Base-by-base conservation (phyloP, 2,797 vertebrate genomes). In the Bryconaethiops microstoma region DNA sequence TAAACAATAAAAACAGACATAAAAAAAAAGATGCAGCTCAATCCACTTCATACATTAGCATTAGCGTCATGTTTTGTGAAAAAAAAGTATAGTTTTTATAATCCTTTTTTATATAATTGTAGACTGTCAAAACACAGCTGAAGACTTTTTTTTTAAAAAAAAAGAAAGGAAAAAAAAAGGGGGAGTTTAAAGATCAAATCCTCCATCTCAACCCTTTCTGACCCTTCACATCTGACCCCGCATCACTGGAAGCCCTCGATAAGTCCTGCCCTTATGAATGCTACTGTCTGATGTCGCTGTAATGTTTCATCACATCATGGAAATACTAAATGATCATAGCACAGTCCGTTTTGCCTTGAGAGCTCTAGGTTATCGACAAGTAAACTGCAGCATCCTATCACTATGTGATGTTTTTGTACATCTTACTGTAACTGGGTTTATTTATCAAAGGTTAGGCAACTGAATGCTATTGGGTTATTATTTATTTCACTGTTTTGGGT, bases 371-470 rank as follows among this genome's bases (percentile, higher is more conserved):
- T 48, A 83, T 77, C 68, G 87, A 90, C 92, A 89, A 86, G 87
- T 91, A 94, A 95, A 95, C 94, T 92, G 93, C 94, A 94, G 93
- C 95, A 94, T 96, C 95, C 94, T 96, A 95, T 96, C 95, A 96
- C 95, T 96, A 95, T 96, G 95, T 96, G 96, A 96, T 96, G 96
- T 95, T 96, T 90, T 96, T 96, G 95, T 96, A 96, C 95, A 96
- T 95, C 93, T 95, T 94, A 95, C 93, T 95, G 94, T 95, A 95
- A 95, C 94, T 94, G 92, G 95, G 90, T 96, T 96, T 94, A 96
- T 96, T 95, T 96, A 95, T 96, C 95, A 94, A 94, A 91, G 91
- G 92, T 93, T 95, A 95, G 92, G 90, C 94, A 92, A 94, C 91
- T 94, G 94, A 88, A 83, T 71, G 93, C 93, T 95, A 92, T 94